A percentile compares a stretch with the other conserved stretches of the same genome.
phyloP scores from a whole-genome alignment of 2,797 vertebrate genomes.

The Distichodus sexfasciatus region DNA sequence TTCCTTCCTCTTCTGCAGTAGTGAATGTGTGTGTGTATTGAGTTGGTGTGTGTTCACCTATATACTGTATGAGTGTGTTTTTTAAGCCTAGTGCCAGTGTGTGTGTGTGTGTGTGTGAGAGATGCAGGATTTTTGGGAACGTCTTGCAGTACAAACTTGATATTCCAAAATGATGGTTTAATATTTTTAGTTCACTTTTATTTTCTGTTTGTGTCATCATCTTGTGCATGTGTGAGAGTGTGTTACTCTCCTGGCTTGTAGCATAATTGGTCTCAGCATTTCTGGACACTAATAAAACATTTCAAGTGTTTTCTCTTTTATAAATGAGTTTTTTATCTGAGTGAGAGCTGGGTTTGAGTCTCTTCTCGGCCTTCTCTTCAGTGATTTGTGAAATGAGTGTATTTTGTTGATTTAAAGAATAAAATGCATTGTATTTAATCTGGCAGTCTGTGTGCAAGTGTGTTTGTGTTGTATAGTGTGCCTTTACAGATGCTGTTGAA shows the following conservation, averaged over 20 bases:
- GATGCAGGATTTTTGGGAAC: no score
- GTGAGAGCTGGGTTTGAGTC: no score
- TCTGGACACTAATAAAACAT: not conserved
- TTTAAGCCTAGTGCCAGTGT: no score
- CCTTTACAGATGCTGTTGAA: no score
- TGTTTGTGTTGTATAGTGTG: not conserved
- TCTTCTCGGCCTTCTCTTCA: no score
- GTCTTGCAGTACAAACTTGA: no score
- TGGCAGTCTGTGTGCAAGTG: not conserved
- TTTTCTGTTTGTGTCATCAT: no score
- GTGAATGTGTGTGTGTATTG: not conserved
- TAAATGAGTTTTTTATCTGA: no score
- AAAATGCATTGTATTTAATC: not conserved
- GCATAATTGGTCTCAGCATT: conserved; percentile 6
- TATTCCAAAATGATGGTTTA: no score
- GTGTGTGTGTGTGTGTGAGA: no score
- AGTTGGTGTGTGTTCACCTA: not conserved
- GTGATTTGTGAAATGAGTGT: not conserved
- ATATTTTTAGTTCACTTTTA: no score
- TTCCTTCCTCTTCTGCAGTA: not conserved
- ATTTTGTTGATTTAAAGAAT: not conserved
- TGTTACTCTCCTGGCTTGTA: not conserved
- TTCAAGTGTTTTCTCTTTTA: not conserved
- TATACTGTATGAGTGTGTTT: no score
- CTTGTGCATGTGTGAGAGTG: not conserved